Base-by-base conservation (phyloP, 2,113 vertebrate genomes). In the Ahaetulla prasina region DNA sequence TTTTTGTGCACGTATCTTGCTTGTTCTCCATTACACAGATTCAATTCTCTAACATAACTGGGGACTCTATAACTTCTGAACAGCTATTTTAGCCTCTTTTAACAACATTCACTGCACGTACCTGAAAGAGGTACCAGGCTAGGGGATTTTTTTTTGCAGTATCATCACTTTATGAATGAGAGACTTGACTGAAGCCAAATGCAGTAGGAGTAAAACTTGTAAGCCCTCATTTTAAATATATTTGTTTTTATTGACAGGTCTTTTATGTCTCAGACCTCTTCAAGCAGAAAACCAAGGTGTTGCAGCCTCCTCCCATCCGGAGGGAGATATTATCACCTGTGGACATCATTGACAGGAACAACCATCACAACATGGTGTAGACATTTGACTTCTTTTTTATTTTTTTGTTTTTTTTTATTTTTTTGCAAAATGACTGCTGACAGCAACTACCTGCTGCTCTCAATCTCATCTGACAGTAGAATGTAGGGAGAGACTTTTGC, bases 391-490 rank as follows among this genome's bases (percentile, higher is more conserved):
- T 89, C 22, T 89, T 89, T 89, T 45, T 57, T 27, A 43, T 35
- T 43, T 14, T 89, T 20, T 20, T n/a, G n/a, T 52, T 89, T 90
- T 45, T 45, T 43, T 86, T 54, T 93, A 53, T 86, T 95, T 93
- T 91, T 93, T 91, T 27, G 68, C 90, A 96, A 95, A 96, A 93
- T 96, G 97, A 98, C 98, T 94, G 98, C 98, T 98, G 98, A 98
- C 98, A 96, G 97, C 98, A 96, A 97, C 96, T 96, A 96, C 97
- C 97, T 97, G 98, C 98, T 98, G 98, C 98, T 98, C 98, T 97
- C 97, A 97, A 98, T 98, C 98, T 98, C 99, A 99, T 99, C 98
- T 98, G 99, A 99, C 99, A 99, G 98, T 99, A 99, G 99, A 99
- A 99, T 99, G 99, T 99, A 99, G 99, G 98, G 98, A 98, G 98